Percentiles rank a stretch among this genome's conserved stretches.
phyloP scores from a whole-genome alignment of 2,113 vertebrate species.

The Maccullochella peelii region DNA sequence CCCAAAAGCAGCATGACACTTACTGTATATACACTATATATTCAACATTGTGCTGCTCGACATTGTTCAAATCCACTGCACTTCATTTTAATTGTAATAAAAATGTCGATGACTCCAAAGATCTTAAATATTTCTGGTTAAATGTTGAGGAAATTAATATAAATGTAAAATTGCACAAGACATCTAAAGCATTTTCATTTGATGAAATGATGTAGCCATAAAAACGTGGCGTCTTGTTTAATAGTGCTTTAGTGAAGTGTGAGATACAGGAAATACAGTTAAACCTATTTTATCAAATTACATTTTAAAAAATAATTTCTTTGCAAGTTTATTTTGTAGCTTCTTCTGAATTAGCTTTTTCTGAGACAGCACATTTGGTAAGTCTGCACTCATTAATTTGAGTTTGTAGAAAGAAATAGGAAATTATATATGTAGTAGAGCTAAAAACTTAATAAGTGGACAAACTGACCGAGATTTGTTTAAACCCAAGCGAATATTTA shows the following conservation, averaged over 20 bases:
- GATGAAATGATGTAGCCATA: background rate
- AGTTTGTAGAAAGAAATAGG: background rate
- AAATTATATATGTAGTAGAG: too few species aligned
- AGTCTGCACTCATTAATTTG: background rate
- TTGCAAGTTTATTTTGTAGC: background rate
- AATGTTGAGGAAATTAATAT: background rate
- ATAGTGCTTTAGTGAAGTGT: background rate
- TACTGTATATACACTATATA: too few species aligned
- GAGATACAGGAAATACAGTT: too few species aligned
- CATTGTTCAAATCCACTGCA: background rate
- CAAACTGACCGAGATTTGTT: background rate
- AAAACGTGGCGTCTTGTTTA: background rate
- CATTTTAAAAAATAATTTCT: background rate
- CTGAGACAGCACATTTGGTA: too few species aligned
- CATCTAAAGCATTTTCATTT: background rate
- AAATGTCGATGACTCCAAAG: background rate
- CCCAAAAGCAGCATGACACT: background rate
- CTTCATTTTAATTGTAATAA: background rate
- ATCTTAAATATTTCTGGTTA: background rate
- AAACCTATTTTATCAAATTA: background rate
- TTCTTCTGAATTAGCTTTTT: too few species aligned
- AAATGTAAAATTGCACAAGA: background rate
- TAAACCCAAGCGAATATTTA: background rate
- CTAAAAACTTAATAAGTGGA: too few species aligned
- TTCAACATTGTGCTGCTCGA: background rate